Percentiles rank a stretch among this genome's conserved stretches.
Evolutionary conservation across 2,113 vertebrate genomes (phyloP).

Genomic region (Nesogale talazaci): DNA sequence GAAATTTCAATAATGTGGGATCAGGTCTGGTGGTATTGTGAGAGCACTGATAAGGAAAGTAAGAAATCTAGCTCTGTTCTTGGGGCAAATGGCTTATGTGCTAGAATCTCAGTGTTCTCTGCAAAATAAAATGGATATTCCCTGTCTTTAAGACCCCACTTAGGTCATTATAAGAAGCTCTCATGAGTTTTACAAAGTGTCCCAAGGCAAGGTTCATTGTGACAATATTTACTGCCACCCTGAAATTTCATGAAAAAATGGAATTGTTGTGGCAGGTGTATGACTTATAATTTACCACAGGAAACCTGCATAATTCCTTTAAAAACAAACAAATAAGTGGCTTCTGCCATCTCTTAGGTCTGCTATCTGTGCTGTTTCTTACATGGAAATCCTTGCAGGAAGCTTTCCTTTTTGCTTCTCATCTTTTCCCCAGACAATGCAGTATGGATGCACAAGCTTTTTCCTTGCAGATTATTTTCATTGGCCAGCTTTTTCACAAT

Average conservation of each 20-base stretch:
- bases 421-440: neutral
- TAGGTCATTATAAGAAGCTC: neutral
- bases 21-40: neutral
- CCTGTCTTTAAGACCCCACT: neutral
- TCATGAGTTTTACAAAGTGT: neutral
- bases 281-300: neutral
- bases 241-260: neutral
- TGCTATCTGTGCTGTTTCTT: neutral
- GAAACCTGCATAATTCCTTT: neutral
- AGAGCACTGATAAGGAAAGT: neutral
- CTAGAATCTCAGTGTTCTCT: neutral
- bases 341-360: neutral
- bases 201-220: neutral
- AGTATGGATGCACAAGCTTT: neutral
- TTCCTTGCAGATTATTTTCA: neutral
- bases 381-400: neutral
- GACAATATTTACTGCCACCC: neutral
- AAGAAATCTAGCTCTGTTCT: neutral
- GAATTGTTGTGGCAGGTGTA: neutral
- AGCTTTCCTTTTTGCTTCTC: neutral
- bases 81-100: neutral
- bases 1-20: neutral
- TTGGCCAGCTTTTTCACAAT: neutral
- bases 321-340: conserved; percentile 8
- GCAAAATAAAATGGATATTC: neutral